Evolutionary conservation across 2,113 vertebrate species (phyloP).

Genomic region (Dolichallabes microphthalmus): DNA sequence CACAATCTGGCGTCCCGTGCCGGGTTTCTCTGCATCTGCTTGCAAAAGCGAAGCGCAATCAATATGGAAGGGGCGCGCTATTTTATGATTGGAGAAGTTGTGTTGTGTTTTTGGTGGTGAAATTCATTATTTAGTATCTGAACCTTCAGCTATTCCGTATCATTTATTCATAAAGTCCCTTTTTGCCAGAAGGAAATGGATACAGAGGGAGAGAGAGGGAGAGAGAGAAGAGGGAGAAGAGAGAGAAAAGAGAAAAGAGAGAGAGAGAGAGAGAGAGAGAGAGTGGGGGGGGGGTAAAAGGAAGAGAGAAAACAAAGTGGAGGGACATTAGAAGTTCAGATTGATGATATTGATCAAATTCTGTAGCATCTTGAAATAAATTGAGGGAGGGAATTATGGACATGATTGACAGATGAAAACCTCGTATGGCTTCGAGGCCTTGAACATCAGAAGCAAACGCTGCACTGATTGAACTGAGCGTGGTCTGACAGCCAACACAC

Average conservation of each 20-base stretch:
- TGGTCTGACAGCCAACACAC: slow-evolving; percentile 78
- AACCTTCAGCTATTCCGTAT: slow-evolving; percentile 99
- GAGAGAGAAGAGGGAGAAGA: slow-evolving; percentile 73
- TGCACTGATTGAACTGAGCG: slow-evolving; percentile 81
- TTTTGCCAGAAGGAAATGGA: slow-evolving; percentile 99
- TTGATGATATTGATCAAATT: slow-evolving; percentile 99
- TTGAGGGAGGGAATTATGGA: slow-evolving; percentile 72
- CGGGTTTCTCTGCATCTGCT: slow-evolving; percentile 96
- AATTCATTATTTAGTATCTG: slow-evolving; percentile 99
- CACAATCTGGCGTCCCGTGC: slow-evolving; percentile 77
- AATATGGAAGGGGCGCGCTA: slow-evolving; percentile 99
- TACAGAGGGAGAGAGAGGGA: slow-evolving; percentile 92
- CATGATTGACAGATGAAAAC: slow-evolving; percentile 96
- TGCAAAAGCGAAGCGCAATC: slow-evolving; percentile 99
- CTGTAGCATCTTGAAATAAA: slow-evolving; percentile 88
- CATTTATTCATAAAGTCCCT: slow-evolving; percentile 99
- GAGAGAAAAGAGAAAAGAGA: slow-evolving; percentile 83
- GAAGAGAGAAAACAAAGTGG: slow-evolving; percentile 66
- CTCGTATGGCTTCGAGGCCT: slow-evolving; percentile 86
- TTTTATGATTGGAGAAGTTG: slow-evolving; percentile 99
- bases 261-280: slow-evolving; percentile 71
- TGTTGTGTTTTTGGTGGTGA: slow-evolving; percentile 99
- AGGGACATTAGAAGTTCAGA: slow-evolving; percentile 68
- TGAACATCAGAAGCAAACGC: slow-evolving; percentile 91
- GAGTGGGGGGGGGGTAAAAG: slow-evolving; percentile 73